phyloP scores from a whole-genome alignment of 92 coral and sea anemone species.

The Ricordea florida region DNA sequence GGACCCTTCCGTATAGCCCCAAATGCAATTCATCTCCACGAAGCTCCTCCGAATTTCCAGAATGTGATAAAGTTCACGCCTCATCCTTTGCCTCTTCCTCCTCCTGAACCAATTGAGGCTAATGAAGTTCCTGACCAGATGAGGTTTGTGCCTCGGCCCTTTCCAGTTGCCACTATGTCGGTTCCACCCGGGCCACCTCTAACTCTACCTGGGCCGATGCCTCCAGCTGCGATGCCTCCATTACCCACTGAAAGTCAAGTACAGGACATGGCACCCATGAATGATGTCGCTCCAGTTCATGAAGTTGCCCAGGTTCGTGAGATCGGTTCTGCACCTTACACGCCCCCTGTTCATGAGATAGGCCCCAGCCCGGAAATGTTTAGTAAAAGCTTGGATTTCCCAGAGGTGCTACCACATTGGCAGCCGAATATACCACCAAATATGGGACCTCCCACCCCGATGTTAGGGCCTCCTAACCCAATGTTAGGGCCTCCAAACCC shows the following conservation, averaged over 20 bases:
- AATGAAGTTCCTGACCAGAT: background rate
- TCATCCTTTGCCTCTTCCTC: background rate
- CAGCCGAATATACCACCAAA: background rate
- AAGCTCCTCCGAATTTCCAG: background rate
- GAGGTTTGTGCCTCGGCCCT: no score
- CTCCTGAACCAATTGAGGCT: background rate
- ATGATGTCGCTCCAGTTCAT: background rate
- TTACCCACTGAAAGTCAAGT: background rate
- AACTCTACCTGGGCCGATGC: background rate
- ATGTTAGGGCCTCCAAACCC: background rate
- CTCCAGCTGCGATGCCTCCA: background rate
- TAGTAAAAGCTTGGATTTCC: background rate
- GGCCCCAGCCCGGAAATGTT: background rate
- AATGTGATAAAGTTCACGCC: background rate
- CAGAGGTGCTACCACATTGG: no score
- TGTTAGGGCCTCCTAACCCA: slow-evolving; percentile 18
- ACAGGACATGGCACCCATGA: background rate
- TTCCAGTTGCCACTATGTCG: no score
- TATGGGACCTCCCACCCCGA: background rate
- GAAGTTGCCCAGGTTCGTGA: no score
- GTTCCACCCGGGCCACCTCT: background rate
- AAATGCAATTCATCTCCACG: background rate
- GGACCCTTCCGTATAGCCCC: background rate
- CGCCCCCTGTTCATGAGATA: background rate
- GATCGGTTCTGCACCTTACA: background rate